A percentile compares a stretch with the other conserved stretches of the same genome.
phyloP scores from a whole-genome alignment of 1,140 invertebrate species.

The Daktulosphaira vitifoliae region DNA sequence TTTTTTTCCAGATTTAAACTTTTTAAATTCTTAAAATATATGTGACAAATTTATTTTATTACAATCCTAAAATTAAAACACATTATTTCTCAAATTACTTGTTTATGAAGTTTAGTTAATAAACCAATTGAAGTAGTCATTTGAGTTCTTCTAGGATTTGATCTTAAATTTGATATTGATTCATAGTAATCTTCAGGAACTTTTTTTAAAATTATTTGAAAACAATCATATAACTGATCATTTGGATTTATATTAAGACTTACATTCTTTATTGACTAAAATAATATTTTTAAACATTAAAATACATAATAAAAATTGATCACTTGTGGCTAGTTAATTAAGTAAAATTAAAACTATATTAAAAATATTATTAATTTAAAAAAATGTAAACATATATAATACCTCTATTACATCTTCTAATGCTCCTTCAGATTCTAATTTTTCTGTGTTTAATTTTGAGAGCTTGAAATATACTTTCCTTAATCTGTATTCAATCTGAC shows the following conservation, averaged over 20 bases:
- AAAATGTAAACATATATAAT: no score
- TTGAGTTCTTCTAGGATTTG: constrained; percentile 9
- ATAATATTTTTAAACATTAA: neutral
- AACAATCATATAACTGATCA: constrained; percentile 10
- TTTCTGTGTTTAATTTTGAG: constrained; percentile 93
- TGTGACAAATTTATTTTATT: no score
- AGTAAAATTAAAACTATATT: constrained; percentile 11
- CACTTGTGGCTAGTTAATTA: neutral
- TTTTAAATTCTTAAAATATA: no score
- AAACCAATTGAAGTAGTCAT: constrained; percentile 14
- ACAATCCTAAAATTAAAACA: no score
- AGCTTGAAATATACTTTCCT: constrained; percentile 91
- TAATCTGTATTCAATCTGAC: constrained; percentile 68
- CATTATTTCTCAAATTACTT: constrained; percentile 25
- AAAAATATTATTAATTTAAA: constrained; percentile 19
- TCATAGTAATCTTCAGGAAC: constrained; percentile 19
- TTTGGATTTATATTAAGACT: constrained; percentile 13
- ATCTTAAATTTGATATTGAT: constrained; percentile 8
- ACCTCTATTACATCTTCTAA: constrained; percentile 92
- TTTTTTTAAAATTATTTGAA: constrained; percentile 30
- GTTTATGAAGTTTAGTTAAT: constrained; percentile 27
- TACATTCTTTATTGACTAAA: constrained; percentile 26
- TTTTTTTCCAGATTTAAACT: no score
- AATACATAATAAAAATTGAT: neutral
- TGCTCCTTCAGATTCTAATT: constrained; percentile 91